phyloP scores from a whole-genome alignment of 2,113 vertebrate species.

The Ceratotherium simum region DNA sequence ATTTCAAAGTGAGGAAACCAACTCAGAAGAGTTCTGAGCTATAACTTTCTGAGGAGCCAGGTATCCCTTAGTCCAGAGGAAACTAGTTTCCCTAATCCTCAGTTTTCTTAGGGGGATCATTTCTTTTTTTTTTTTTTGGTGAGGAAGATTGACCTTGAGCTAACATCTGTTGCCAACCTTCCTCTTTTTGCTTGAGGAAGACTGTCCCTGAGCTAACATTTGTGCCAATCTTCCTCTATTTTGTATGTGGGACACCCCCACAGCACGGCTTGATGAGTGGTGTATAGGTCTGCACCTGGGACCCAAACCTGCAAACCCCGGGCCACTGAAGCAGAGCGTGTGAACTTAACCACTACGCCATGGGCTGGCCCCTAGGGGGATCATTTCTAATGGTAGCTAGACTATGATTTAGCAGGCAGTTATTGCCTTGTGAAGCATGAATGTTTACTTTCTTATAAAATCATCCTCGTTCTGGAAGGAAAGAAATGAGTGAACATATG shows the following conservation, averaged over 20 bases:
- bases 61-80: not conserved
- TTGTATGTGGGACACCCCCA: too few relatives aligned
- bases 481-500: not conserved
- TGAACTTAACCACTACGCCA: too few relatives aligned
- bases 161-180: too few relatives aligned
- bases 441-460: constrained; percentile 3
- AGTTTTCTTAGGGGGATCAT: not conserved
- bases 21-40: not conserved
- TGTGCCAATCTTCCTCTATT: too few relatives aligned
- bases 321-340: too few relatives aligned
- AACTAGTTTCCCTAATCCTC: not conserved
- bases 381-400: not conserved
- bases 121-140: not conserved
- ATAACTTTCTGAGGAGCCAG: not conserved
- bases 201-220: too few relatives aligned
- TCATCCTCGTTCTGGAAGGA: not conserved
- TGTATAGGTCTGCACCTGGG: too few relatives aligned
- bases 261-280: too few relatives aligned
- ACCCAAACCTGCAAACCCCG: too few relatives aligned
- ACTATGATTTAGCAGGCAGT: not conserved
- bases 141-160: too few relatives aligned
- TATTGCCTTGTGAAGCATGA: not conserved
- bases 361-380: not conserved
- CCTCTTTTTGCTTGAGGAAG: too few relatives aligned
- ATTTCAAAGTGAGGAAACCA: not conserved